phyloP scores from a whole-genome alignment of 1,140 invertebrate species.

The Anoplophora glabripennis region DNA sequence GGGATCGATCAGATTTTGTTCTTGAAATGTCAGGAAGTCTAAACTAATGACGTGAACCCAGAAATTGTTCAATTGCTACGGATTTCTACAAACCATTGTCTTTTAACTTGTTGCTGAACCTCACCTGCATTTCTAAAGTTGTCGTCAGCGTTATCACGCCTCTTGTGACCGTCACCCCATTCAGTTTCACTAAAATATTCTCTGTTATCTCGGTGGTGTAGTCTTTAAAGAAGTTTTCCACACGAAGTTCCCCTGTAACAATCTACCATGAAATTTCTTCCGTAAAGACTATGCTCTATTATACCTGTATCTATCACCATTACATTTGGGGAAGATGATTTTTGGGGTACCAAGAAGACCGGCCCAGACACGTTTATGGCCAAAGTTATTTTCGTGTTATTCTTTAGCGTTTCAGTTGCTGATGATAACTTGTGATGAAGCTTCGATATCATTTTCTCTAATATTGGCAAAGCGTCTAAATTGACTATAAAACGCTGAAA shows the following conservation, averaged over 20 bases:
- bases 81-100: no score
- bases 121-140: constrained; percentile 67
- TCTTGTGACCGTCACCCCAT: constrained; percentile 65
- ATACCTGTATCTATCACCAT: constrained; percentile 73
- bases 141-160: constrained; percentile 71
- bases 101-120: background rate
- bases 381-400: constrained; percentile 63
- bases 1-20: no score
- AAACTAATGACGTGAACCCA: no score
- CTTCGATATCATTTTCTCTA: constrained; percentile 31
- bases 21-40: no score
- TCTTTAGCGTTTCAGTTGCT: constrained; percentile 55
- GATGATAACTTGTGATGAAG: constrained; percentile 61
- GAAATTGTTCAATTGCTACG: no score
- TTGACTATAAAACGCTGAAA: constrained; percentile 40
- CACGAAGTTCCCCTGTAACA: constrained; percentile 62
- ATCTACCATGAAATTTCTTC: background rate
- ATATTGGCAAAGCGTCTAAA: constrained; percentile 35
- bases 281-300: constrained; percentile 5
- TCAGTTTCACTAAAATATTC: constrained; percentile 68
- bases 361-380: constrained; percentile 73
- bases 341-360: constrained; percentile 73
- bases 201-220: constrained; percentile 56
- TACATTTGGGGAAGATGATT: constrained; percentile 75
- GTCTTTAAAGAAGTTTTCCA: constrained; percentile 80